Evolutionary conservation across 2,888 invertebrate species (phyloP).

Genomic region (Xestobium rufovillosum): DNA sequence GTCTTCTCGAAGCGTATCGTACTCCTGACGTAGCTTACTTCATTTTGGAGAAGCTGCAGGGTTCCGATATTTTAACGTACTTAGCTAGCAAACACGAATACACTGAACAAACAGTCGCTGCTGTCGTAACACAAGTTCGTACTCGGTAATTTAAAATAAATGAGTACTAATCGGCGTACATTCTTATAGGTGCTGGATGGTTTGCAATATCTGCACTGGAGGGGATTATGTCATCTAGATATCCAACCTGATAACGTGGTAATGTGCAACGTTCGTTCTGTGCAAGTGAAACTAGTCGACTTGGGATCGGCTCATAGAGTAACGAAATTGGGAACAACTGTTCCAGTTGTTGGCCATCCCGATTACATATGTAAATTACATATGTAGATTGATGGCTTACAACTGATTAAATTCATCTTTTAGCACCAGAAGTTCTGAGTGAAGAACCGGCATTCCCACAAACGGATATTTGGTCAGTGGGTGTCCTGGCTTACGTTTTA

Average conservation of each 20-base stretch:
- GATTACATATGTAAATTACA: constrained; percentile 61
- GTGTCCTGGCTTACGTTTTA: constrained; percentile 84
- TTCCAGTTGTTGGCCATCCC: constrained; percentile 62
- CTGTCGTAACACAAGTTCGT: constrained; percentile 68
- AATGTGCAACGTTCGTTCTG: constrained; percentile 76
- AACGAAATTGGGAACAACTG: constrained; percentile 66
- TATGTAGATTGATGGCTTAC: constrained; percentile 1
- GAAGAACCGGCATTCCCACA: constrained; percentile 84
- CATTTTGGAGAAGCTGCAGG: constrained; percentile 77
- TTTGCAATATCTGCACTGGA: constrained; percentile 91
- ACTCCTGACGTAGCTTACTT: constrained; percentile 63
- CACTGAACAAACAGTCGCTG: constrained; percentile 85
- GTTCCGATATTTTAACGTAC: constrained; percentile 85
- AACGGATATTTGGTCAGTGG: constrained; percentile 94
- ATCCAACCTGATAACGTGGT: constrained; percentile 94
- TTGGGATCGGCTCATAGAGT: constrained; percentile 82
- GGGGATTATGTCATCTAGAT: constrained; percentile 81
- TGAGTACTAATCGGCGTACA: constrained; percentile 5
- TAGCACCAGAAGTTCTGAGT: constrained; percentile 82
- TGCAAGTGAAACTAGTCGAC: constrained; percentile 86
- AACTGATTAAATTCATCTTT: constrained; percentile 18
- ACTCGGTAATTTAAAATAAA: neutral
- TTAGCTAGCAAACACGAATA: constrained; percentile 84
- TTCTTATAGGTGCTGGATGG: constrained; percentile 63
- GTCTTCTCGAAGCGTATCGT: constrained; percentile 64